phyloP scores from a whole-genome alignment of 2,888 invertebrate genomes.

The Pollenia griseotomentosa region DNA sequence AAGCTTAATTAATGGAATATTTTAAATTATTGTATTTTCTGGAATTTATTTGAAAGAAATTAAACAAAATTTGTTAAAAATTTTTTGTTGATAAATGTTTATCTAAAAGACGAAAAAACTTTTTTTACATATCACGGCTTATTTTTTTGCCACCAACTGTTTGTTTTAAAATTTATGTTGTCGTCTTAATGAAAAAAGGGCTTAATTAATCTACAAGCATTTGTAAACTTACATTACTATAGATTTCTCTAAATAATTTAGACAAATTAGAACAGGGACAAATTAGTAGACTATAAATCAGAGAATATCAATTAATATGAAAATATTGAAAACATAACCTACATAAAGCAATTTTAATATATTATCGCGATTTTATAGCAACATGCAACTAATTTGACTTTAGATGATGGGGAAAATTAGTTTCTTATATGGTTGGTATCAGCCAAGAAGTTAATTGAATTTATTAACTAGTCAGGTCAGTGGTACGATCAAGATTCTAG shows the following conservation, averaged over 20 bases:
- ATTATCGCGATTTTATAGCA: background rate
- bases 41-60: background rate
- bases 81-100: background rate
- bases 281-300: slow-evolving; percentile 43
- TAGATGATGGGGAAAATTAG: background rate
- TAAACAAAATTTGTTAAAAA: background rate
- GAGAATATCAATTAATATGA: slow-evolving; percentile 51
- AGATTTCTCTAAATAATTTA: slow-evolving; percentile 41
- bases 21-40: slow-evolving; percentile 20
- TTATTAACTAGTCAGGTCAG: no score
- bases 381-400: background rate
- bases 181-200: background rate
- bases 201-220: slow-evolving; percentile 45
- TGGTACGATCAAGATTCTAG: no score
- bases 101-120: background rate
- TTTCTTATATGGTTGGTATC: no score
- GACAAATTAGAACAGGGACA: slow-evolving; percentile 59
- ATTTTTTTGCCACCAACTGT: slow-evolving; percentile 27
- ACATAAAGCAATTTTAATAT: background rate
- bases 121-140: background rate
- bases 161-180: background rate
- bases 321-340: background rate
- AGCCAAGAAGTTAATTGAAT: no score
- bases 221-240: background rate
- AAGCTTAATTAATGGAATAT: slow-evolving; percentile 67